Percentiles rank a stretch among this genome's conserved stretches.
These are phyloP conservation scores for Oreochromis tanganicae DNA, from an alignment of 2,113 vertebrate species.

Conservation along the genomic window DNA sequence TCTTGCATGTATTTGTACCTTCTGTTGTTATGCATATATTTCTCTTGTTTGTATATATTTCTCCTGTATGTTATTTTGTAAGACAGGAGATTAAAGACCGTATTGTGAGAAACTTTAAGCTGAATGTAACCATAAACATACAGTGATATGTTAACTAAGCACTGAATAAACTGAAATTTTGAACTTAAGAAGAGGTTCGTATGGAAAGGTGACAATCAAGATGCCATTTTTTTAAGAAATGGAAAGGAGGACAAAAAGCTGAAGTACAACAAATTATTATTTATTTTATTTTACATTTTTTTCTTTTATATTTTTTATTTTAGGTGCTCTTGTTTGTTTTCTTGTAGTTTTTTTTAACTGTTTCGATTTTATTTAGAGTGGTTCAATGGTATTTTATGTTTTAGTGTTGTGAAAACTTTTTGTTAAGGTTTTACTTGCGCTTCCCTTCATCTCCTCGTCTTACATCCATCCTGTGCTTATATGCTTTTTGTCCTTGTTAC, in stretches of 20 bases:
- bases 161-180: neutral
- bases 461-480: neutral
- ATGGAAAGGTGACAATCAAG: neutral
- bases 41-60: neutral
- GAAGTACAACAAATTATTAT: neutral
- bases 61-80: neutral
- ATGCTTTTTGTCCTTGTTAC: rapidly evolving
- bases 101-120: neutral
- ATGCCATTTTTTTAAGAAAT: neutral
- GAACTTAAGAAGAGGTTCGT: rapidly evolving
- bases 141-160: neutral
- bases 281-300: neutral
- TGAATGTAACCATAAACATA: neutral
- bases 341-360: neutral
- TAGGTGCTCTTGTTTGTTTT: neutral
- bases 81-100: rapidly evolving
- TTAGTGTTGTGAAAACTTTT: neutral
- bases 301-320: neutral
- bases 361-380: neutral
- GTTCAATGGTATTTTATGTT: neutral
- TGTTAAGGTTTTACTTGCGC: rapidly evolving
- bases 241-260: neutral
- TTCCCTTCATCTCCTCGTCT: neutral
- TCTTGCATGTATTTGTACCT: neutral
- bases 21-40: neutral